Conservation (phyloP, 92 coral and sea anemone species). For the Umimayanthus kanabou region DNA sequence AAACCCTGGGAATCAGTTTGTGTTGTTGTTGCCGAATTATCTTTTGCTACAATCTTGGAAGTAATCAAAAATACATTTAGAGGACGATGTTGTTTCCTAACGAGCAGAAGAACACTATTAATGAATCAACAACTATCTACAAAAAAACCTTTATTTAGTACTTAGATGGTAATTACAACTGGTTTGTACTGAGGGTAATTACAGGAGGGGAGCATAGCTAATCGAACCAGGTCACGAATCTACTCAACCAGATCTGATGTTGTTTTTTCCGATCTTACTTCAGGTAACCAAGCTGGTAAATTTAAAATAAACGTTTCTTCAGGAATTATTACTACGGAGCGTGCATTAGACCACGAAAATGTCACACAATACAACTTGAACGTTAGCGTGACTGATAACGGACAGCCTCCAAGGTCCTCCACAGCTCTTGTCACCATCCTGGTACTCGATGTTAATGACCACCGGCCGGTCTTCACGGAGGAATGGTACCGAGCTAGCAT, state of each 20-base stretch:
- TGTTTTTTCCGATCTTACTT: neutral
- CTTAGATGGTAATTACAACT: too few relatives aligned
- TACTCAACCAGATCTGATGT: neutral
- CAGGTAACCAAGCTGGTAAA: conserved; percentile 54
- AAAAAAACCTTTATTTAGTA: too few relatives aligned
- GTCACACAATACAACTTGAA: conserved; percentile 49
- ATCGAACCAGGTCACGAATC: neutral
- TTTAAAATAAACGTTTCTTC: conserved; percentile 49
- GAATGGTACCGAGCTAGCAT: conserved; percentile 51
- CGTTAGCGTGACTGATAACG: conserved; percentile 57
- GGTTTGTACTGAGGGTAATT: too few relatives aligned
- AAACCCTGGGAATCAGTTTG: too few relatives aligned
- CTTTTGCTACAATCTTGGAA: too few relatives aligned
- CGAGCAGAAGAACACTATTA: neutral
- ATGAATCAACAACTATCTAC: neutral
- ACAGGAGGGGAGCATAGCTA: too few relatives aligned
- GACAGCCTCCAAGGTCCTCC: conserved; percentile 52
- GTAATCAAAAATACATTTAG: too few relatives aligned
- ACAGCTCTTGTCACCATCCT: conserved; percentile 25
- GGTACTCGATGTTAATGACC: conserved; percentile 59
- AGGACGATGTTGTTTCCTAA: neutral
- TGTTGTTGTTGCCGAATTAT: too few relatives aligned
- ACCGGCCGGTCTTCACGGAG: conserved; percentile 56
- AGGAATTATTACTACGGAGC: conserved; percentile 48
- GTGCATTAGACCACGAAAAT: conserved; percentile 57